Percentiles rank a stretch among this genome's conserved stretches.
These are phyloP conservation scores for Opisthograptis luteolata DNA, from an alignment of 2,888 invertebrate species.

Conservation along the genomic window DNA sequence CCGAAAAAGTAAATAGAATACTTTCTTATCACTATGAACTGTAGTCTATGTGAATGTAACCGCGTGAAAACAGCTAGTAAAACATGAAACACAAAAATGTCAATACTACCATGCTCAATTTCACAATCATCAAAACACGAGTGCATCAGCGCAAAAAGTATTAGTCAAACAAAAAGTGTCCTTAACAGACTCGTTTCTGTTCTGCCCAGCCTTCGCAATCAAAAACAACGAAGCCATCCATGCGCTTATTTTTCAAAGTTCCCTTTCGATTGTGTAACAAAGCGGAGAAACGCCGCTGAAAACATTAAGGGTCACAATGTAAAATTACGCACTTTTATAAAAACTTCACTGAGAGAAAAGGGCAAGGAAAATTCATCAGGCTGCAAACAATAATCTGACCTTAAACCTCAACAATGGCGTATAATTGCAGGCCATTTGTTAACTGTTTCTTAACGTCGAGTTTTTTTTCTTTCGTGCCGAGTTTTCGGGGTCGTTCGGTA, in stretches of 20 bases:
- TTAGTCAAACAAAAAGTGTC: no score
- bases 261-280: conserved; percentile 17
- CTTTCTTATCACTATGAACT: no score
- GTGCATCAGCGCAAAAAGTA: no score
- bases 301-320: conserved; percentile 17
- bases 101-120: no score
- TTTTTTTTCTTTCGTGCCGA: conserved; percentile 50
- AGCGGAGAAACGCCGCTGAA: conserved; percentile 7
- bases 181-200: no score
- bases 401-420: conserved; percentile 49
- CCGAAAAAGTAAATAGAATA: no score
- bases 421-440: conserved; percentile 48
- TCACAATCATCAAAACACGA: no score
- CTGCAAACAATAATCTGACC: conserved; percentile 42
- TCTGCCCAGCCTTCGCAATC: not conserved
- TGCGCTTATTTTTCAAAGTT: conserved; percentile 3
- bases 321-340: conserved; percentile 26
- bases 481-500: conserved; percentile 71
- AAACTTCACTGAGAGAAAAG: conserved; percentile 32
- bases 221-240: conserved; percentile 9
- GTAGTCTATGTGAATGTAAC: no score
- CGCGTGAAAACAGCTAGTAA: no score
- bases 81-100: no score
- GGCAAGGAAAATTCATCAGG: conserved; percentile 41
- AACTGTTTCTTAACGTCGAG: conserved; percentile 31